Conservation (phyloP, 1,140 invertebrate genomes). For the Ridgeia piscesae region DNA sequence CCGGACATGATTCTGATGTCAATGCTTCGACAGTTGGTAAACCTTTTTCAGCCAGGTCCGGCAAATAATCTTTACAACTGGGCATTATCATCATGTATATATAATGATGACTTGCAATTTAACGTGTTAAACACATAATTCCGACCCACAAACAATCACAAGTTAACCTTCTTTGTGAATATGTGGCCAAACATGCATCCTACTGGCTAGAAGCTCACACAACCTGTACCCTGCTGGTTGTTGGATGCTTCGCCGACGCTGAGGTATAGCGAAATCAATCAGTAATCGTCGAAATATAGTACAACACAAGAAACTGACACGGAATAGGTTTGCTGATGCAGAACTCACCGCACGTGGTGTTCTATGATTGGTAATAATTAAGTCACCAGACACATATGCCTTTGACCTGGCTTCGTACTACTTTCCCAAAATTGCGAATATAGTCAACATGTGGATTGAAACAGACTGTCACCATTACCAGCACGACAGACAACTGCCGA, state of each 20-base stretch:
- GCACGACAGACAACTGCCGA: background rate
- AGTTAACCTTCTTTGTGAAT: background rate
- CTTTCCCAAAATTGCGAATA: background rate
- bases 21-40: too few species aligned
- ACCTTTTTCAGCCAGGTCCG: too few species aligned
- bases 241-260: background rate
- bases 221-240: background rate
- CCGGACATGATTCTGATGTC: too few species aligned
- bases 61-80: too few species aligned
- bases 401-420: background rate
- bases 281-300: background rate
- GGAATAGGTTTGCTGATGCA: background rate
- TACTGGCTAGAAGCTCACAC: background rate
- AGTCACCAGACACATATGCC: background rate
- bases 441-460: too few species aligned
- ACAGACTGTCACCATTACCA: background rate
- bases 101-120: too few species aligned
- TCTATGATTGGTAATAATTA: background rate
- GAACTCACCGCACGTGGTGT: background rate
- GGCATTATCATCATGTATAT: too few species aligned
- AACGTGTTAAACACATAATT: too few species aligned
- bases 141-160: background rate
- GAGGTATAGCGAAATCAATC: background rate
- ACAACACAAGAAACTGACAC: background rate
- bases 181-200: background rate